A percentile compares a stretch with the other conserved stretches of the same genome.
These are phyloP conservation scores for Cottus gobio DNA, from an alignment of 2,113 vertebrate species.

Conservation along the genomic window DNA sequence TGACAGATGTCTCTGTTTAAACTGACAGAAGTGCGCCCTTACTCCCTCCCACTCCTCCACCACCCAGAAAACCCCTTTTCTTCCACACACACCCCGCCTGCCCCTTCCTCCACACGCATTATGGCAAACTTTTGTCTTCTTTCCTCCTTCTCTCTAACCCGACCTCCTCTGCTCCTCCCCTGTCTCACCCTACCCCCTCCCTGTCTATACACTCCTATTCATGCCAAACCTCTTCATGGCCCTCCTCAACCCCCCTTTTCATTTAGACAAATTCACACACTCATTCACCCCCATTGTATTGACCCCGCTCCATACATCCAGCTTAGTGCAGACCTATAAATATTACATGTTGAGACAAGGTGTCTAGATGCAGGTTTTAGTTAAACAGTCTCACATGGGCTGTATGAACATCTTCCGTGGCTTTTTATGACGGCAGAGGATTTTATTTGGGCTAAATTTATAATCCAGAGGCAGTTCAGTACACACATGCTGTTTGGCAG, in stretches of 20 bases:
- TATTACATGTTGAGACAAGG: constrained; percentile 48
- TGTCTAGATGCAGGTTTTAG: constrained; percentile 47
- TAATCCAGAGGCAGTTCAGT: not conserved
- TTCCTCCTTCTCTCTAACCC: constrained; percentile 73
- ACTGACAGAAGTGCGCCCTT: constrained; percentile 79
- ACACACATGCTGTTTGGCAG: not conserved
- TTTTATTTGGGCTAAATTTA: not conserved
- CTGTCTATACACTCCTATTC: constrained; percentile 70
- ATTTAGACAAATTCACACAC: constrained; percentile 69
- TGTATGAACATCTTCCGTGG: not conserved
- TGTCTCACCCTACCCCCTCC: constrained; percentile 72
- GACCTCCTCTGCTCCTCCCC: constrained; percentile 66
- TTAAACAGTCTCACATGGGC: not conserved
- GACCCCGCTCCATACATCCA: constrained; percentile 45
- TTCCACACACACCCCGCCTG: constrained; percentile 61
- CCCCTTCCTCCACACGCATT: constrained; percentile 80
- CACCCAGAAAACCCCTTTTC: constrained; percentile 66
- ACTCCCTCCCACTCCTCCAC: constrained; percentile 63
- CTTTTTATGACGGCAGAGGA: not conserved
- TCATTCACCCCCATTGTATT: constrained; percentile 41
- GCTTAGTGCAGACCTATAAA: constrained; percentile 56
- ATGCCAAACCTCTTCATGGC: constrained; percentile 60
- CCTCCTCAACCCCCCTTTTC: constrained; percentile 59
- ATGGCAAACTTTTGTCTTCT: constrained; percentile 80
- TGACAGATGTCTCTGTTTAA: constrained; percentile 84